A percentile compares a stretch with the other conserved stretches of the same genome.
phyloP scores from a whole-genome alignment of 2,797 vertebrate species.

The Rhincodon typus region DNA sequence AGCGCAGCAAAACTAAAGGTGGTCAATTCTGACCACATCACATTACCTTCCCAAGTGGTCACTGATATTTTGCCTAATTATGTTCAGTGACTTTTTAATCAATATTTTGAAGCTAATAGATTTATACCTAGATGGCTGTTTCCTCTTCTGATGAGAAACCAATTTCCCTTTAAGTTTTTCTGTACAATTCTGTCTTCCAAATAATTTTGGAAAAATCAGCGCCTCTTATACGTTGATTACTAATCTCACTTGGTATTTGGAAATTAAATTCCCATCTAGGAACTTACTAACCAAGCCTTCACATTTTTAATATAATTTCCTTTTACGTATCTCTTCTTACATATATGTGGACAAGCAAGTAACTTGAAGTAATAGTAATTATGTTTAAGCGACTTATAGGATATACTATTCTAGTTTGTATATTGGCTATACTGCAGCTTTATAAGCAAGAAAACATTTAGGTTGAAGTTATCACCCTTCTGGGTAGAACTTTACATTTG shows the following conservation, averaged over 20 bases:
- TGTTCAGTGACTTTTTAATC: neutral
- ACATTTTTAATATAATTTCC: neutral
- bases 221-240: neutral
- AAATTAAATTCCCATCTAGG: neutral
- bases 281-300: neutral
- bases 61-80: neutral
- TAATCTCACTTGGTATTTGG: neutral
- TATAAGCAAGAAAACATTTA: neutral
- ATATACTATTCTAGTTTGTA: neutral
- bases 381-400: neutral
- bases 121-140: neutral
- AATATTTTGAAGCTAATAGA: neutral
- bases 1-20: neutral
- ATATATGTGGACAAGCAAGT: neutral
- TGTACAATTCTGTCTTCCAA: neutral
- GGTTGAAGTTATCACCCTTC: neutral
- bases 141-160: neutral
- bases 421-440: neutral
- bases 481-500: neutral
- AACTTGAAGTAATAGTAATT: neutral
- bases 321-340: neutral
- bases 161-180: neutral
- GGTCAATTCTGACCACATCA: neutral
- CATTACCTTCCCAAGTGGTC: neutral
- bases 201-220: neutral